Conservation (phyloP, 2,113 vertebrate species). For the Catharus minimus region DNA sequence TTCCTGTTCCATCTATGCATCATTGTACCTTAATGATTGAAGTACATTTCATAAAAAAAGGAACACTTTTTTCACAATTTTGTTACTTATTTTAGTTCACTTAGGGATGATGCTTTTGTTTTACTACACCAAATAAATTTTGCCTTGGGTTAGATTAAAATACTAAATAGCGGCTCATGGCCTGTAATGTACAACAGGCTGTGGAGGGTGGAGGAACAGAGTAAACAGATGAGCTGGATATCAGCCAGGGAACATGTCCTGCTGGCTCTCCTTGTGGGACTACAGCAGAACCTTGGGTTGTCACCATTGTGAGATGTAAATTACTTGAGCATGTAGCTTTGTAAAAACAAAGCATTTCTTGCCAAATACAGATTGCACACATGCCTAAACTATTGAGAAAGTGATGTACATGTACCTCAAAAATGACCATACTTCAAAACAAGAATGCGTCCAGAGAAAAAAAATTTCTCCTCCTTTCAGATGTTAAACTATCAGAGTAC, state of each 20-base stretch:
- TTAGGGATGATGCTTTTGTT: not conserved
- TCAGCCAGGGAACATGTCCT: constrained; percentile 9
- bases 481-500: not conserved
- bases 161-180: not conserved
- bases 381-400: not conserved
- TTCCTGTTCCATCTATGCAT: not conserved
- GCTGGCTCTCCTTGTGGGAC: constrained; percentile 5
- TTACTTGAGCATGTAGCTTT: not conserved
- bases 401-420: not conserved
- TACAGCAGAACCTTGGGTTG: not conserved
- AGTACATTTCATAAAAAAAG: not conserved
- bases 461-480: not conserved
- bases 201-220: not conserved
- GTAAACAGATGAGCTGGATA: constrained; percentile 32
- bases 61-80: not conserved
- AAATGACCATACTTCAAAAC: not conserved
- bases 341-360: not conserved
- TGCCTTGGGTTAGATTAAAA: not conserved
- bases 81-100: not conserved
- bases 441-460: not conserved
- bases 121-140: not conserved
- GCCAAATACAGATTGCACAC: not conserved
- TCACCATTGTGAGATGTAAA: not conserved
- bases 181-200: not conserved
- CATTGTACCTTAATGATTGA: not conserved